phyloP scores from a whole-genome alignment of 2,113 vertebrate genomes.

The Sphaerodactylus townsendi region DNA sequence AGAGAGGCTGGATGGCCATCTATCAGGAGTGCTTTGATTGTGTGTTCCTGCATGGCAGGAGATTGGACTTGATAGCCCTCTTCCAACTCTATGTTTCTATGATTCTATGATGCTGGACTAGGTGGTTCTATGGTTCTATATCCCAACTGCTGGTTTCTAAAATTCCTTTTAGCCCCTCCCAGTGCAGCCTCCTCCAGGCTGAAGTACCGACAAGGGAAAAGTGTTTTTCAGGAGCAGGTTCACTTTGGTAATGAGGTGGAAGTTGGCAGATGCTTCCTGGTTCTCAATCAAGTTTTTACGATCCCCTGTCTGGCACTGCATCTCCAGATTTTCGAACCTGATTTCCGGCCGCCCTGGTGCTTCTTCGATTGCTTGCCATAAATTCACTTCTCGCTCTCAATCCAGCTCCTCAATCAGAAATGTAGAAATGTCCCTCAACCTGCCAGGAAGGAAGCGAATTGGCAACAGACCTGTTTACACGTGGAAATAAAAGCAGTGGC shows the following conservation, averaged over 20 bases:
- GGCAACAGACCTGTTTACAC: background rate
- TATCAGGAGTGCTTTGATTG: no score
- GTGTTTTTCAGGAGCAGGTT: conserved; percentile 32
- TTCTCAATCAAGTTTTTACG: conserved; percentile 51
- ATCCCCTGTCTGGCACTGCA: conserved; percentile 44
- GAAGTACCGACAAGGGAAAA: background rate
- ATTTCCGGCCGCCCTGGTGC: conserved; percentile 44
- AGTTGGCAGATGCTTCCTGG: conserved; percentile 47
- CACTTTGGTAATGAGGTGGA: conserved; percentile 27
- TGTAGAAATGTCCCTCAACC: conserved; percentile 15
- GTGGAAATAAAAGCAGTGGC: background rate
- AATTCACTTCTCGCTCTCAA: conserved; percentile 45
- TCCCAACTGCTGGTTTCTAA: no score
- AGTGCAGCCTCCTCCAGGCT: background rate
- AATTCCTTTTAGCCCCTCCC: background rate
- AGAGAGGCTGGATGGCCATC: no score
- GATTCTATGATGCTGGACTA: no score
- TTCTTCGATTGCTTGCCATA: conserved; percentile 25
- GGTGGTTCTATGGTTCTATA: no score
- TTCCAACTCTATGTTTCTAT: no score
- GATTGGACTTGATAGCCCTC: no score
- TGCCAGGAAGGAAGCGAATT: conserved; percentile 33
- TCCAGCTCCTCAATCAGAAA: conserved; percentile 37
- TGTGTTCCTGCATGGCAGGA: no score
- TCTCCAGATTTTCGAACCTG: conserved; percentile 35